Evolutionary conservation across 1,140 invertebrate genomes (phyloP), one percentile per base, ranked within the genome.

Genomic region (Ips typographus): DNA sequence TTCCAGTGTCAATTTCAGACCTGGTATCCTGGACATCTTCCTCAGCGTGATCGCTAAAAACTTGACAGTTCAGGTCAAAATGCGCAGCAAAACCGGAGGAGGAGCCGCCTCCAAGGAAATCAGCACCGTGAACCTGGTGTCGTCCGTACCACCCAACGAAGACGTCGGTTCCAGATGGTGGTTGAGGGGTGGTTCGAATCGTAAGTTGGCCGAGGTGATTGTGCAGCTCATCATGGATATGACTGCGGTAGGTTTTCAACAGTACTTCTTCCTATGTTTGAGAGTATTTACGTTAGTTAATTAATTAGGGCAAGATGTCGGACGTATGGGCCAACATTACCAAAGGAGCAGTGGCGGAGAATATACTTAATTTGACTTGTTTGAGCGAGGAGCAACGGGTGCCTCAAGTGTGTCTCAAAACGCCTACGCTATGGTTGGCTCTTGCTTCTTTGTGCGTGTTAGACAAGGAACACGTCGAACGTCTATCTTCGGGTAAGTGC

Each of bases 381-480:
- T 79, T 98, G 37, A 86, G 88, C 68, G 94, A 95, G 74, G 83
- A 84, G 47, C 87, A 90, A 60, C 85, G 94, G 66, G 83, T 84
- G 37, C 91, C 93, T 0, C 82, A 85, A 43, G 85, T 89, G 65
- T 97, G 94, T 80, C 84, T 96, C 43, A 86, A 87, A 73, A 90
- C 89, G 56, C 91, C 94, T 2, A 91, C 91, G 22, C 82, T 98
- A 4, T 99, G 97, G 97, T 79, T 98, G 56, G 91, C 95, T 0
- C 82, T 99, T 40, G 94, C 96, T 41, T 94, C 96, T 1, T 85
- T 99, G 0, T 96, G 95, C 82, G 93, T 98, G 2, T 83, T 97
- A 40, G 92, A 97, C 76, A 89, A 91, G 43, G 93, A 96, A 71
- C 94, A 98, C 78, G 93, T 95, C 0, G 94, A 96, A 75, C 85